These are phyloP conservation scores for Hydrozoanthus tunicans DNA, from an alignment of 64 coral and sea anemone genomes.

Conservation along the genomic window DNA sequence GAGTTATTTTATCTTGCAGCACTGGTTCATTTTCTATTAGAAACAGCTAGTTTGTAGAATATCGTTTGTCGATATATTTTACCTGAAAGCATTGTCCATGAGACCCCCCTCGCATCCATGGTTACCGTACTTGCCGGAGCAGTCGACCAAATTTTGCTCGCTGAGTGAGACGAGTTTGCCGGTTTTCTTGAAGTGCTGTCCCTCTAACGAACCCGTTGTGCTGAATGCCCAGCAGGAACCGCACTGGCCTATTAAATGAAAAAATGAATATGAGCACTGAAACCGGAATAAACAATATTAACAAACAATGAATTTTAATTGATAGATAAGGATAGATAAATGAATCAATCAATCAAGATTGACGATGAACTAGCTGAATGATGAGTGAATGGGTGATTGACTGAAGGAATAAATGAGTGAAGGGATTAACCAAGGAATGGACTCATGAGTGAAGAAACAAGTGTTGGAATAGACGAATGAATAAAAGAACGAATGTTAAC, in stretches of 20 bases:
- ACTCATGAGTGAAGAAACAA: neutral
- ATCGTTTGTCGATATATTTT: neutral
- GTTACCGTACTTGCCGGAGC: constrained; percentile 84
- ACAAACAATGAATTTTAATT: too few species aligned
- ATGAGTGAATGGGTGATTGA: neutral
- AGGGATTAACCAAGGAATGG: neutral
- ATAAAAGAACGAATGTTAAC: neutral
- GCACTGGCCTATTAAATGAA: constrained; percentile 45
- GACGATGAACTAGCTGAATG: neutral
- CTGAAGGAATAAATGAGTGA: neutral
- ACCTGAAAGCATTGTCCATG: constrained; percentile 84
- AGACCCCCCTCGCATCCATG: constrained; percentile 81
- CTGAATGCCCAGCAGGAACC: constrained; percentile 90
- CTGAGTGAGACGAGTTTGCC: constrained; percentile 93
- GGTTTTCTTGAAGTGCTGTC: constrained; percentile 97
- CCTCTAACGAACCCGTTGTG: constrained; percentile 89
- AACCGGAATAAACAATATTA: too few species aligned
- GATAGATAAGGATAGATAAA: too few species aligned
- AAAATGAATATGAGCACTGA: neutral
- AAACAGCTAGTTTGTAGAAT: too few species aligned
- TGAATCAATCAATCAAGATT: neutral
- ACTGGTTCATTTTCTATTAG: too few species aligned
- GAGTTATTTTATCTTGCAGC: too few species aligned
- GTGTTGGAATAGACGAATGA: neutral
- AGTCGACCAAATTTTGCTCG: constrained; percentile 97